A percentile compares a stretch with the other conserved stretches of the same genome.
Conservation (phyloP, 2,113 vertebrate genomes). For the Ophthalmolycus amberensis region DNA sequence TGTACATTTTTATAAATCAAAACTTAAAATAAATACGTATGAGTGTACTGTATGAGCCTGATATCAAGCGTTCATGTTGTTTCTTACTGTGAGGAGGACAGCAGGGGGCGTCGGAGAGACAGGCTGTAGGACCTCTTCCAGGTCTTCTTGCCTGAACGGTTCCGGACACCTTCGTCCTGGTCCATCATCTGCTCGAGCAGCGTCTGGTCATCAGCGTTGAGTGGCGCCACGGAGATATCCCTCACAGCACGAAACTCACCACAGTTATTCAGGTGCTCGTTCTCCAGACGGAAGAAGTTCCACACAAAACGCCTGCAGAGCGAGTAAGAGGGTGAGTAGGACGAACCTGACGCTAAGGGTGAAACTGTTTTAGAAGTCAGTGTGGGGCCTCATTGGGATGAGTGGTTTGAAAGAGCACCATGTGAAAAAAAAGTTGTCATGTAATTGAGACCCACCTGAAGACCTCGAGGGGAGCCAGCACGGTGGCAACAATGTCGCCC, state of each 20-base stretch:
- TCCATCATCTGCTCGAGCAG: conserved; percentile 99
- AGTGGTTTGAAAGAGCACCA: not conserved
- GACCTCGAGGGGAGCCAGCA: conserved; percentile 95
- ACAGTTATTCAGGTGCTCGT: conserved; percentile 99
- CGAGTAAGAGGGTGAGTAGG: conserved; percentile 15
- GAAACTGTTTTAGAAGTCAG: not conserved
- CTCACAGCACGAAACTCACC: conserved; percentile 97
- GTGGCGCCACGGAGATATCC: conserved; percentile 97
- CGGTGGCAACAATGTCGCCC: conserved; percentile 90
- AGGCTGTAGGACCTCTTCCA: conserved; percentile 96
- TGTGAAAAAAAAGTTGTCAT: not conserved
- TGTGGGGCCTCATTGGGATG: not conserved
- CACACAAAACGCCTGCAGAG: conserved; percentile 93
- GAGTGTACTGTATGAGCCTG: not conserved
- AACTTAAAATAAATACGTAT: not conserved
- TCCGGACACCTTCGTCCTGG: conserved; percentile 95
- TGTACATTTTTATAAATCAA: not conserved
- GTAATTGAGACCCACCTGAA: conserved; percentile 89
- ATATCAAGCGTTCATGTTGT: not conserved
- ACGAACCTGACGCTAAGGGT: not conserved
- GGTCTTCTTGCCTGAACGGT: conserved; percentile 93
- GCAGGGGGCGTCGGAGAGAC: conserved; percentile 89
- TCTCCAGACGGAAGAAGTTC: conserved; percentile 99
- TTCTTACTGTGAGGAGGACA: conserved; percentile 90
- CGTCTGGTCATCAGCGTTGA: conserved; percentile 98